Percentiles rank a stretch among this genome's conserved stretches.
phyloP scores from a whole-genome alignment of 2,113 vertebrate genomes.

The Seriola dumerili region DNA sequence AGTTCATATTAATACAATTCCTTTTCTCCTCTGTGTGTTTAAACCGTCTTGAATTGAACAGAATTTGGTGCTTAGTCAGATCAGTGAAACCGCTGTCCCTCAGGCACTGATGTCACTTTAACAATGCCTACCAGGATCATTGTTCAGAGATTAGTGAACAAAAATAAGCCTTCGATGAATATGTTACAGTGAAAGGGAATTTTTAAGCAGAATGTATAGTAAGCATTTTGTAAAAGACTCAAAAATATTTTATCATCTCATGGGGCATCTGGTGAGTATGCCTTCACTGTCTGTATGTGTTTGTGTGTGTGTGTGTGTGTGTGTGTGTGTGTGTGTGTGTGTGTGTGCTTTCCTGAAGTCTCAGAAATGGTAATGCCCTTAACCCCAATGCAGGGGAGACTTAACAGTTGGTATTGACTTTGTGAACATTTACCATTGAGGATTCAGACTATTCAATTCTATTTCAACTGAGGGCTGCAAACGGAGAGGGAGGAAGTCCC shows the following conservation, averaged over 20 bases:
- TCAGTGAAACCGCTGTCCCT: conserved; percentile 67
- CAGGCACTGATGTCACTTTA: conserved; percentile 71
- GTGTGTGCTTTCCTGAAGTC: conserved; percentile 69
- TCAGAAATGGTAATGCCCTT: conserved; percentile 82
- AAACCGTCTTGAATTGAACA: conserved; percentile 40
- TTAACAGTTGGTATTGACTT: conserved; percentile 81
- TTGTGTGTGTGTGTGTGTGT: conserved; percentile 55
- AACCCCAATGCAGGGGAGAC: conserved; percentile 77
- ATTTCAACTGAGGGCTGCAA: conserved; percentile 82
- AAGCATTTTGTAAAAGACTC: conserved; percentile 76
- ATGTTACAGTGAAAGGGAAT: conserved; percentile 70
- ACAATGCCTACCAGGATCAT: conserved; percentile 64
- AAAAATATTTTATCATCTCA: conserved; percentile 77
- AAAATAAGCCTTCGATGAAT: conserved; percentile 71
- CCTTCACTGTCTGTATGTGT: conserved; percentile 50
- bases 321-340: conserved; percentile 53
- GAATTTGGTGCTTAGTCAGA: conserved; percentile 56
- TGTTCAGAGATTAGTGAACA: conserved; percentile 77
- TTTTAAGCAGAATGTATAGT: conserved; percentile 73
- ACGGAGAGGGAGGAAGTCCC: conserved; percentile 80
- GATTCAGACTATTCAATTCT: conserved; percentile 83
- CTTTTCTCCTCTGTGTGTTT: conserved; percentile 27
- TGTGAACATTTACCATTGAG: conserved; percentile 81
- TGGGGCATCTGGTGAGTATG: conserved; percentile 72
- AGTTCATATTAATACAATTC: conserved; percentile 45